Evolutionary conservation across 2,113 vertebrate species (phyloP), one percentile per base, ranked within the genome.

Genomic region (Aplodontia rufa): DNA sequence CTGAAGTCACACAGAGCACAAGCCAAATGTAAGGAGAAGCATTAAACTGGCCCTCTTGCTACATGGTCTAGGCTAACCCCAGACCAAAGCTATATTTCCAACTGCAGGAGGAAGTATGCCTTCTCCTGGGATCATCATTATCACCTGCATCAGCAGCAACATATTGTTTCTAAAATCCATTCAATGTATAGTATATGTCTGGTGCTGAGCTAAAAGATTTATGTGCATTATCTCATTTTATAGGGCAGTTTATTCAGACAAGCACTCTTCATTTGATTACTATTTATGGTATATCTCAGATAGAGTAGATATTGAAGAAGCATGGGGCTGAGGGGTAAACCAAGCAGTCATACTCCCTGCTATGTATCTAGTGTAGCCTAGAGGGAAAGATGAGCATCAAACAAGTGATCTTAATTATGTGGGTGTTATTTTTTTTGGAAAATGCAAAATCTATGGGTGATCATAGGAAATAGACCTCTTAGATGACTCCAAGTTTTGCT

Each of bases 241-340:
- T 95, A 95, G 92, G 64, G 88, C 87, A 92, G 62, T 97, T 97
- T 97, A 97, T 95, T 96, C 85, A 97, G 95, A 97, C 94, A 95
- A 87, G 71, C 60, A 92, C 58, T 97, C 84, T 94, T 97, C 88
- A 96, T 79, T 85, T 95, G 94, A 97, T 96, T 87, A 92, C 92
- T 97, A 97, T 97, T 97, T 97, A 97, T 95, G 66, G 94, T 72
- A 2, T 14, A 66, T 66, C 49, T 94, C 58, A 42, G 62, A 86
- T 79, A 49, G 69, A 51, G 74, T 22, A 89, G 60, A 93, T 96
- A 93, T 19, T 17, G 35, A 95, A 45, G 82, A 82, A 95, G 82
- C 42, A 80, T 22, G 53, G 26, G 35, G 17, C 45, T 51, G 35
- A 74, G 40, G 66, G 72, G 37, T 88, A 93, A 90, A 91, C 37